Conservation (phyloP, 2,113 vertebrate species). For the Rhinichthys klamathensis region DNA sequence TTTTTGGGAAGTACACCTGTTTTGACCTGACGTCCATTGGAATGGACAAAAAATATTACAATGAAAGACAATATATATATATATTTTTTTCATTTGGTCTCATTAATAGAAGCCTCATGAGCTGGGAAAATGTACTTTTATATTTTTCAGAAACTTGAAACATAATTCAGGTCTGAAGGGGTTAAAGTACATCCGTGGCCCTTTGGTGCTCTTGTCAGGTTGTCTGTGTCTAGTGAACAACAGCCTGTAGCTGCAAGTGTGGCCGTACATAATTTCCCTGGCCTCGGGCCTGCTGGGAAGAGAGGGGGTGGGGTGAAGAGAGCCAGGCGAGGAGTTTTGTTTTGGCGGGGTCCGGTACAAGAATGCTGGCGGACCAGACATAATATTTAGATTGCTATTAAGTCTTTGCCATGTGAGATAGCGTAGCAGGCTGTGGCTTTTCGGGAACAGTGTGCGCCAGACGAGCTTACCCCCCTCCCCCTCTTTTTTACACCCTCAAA, state of each 20-base stretch:
- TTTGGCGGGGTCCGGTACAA: slow-evolving; percentile 75
- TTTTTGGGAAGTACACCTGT: too few species aligned
- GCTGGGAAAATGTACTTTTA: too few species aligned
- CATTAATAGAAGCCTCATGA: too few species aligned
- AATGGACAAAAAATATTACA: too few species aligned
- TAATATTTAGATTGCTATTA: slow-evolving; percentile 83
- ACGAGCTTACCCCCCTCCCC: slow-evolving; percentile 13
- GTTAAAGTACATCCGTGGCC: slow-evolving; percentile 38
- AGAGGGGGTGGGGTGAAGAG: slow-evolving; percentile 19
- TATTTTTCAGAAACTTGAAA: too few species aligned
- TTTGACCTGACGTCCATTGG: too few species aligned
- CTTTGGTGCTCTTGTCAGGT: slow-evolving; percentile 28
- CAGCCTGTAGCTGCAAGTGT: slow-evolving; percentile 44
- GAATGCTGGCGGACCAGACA: slow-evolving; percentile 82
- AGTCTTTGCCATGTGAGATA: slow-evolving; percentile 67
- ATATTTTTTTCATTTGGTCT: too few species aligned
- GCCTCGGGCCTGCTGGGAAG: slow-evolving; percentile 56
- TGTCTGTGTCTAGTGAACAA: slow-evolving; percentile 32
- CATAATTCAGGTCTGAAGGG: too few species aligned
- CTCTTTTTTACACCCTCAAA: slow-evolving; percentile 47
- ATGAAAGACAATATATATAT: too few species aligned
- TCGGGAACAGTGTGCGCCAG: slow-evolving; percentile 58
- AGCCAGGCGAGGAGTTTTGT: slow-evolving; percentile 74
- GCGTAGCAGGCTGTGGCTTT: slow-evolving; percentile 64
- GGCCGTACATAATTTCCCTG: slow-evolving; percentile 47